phyloP scores from a whole-genome alignment of 2,888 invertebrate species.

The Pseudococcus viburni region DNA sequence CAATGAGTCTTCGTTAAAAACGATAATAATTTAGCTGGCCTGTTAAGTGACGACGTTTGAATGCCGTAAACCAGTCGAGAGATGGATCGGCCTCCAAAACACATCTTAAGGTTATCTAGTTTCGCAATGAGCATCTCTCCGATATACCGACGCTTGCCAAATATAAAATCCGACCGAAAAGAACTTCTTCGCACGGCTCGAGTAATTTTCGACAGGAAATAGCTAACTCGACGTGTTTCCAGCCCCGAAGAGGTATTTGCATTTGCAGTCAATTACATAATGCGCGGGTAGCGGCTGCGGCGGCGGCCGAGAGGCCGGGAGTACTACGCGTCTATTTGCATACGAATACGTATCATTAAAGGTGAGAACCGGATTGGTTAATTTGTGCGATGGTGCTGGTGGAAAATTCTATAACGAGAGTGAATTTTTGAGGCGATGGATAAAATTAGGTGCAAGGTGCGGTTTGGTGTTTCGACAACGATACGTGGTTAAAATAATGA shows the following conservation, averaged over 20 bases:
- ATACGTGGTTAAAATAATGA: too few species aligned
- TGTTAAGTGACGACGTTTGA: conserved; percentile 22
- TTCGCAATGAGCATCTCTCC: conserved; percentile 22
- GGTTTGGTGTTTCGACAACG: too few species aligned
- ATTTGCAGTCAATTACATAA: neutral
- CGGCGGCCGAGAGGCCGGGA: neutral
- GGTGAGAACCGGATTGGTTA: neutral
- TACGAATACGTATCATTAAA: neutral
- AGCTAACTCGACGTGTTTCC: neutral
- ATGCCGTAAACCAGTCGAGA: conserved; percentile 42
- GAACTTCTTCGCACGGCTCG: conserved; percentile 13
- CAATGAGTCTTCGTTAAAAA: neutral
- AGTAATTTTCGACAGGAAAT: conserved; percentile 44
- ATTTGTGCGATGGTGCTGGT: neutral
- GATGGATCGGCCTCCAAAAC: conserved; percentile 37
- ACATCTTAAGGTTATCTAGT: conserved; percentile 53
- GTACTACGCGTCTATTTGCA: neutral
- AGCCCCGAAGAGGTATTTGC: neutral
- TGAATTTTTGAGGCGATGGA: neutral
- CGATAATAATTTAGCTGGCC: neutral
- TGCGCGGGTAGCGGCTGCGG: neutral
- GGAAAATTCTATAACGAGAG: neutral
- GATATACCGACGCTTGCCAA: conserved; percentile 18
- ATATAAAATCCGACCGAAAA: neutral
- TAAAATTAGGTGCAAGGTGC: neutral